Conservation (phyloP, 2,113 vertebrate genomes). For the Campylomormyrus numenius region DNA sequence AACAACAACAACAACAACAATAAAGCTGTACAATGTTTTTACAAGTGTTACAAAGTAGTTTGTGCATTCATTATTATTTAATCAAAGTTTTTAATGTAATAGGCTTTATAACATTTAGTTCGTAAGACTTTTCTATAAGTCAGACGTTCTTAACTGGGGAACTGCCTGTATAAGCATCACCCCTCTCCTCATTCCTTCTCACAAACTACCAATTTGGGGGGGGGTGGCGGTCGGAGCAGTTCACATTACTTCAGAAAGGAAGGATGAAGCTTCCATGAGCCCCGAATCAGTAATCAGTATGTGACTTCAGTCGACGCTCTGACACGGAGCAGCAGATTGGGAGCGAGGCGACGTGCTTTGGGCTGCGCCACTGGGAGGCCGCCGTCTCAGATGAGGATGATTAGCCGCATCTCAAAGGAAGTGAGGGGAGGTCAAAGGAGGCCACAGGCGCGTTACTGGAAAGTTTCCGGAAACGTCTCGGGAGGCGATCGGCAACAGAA, state of each 20-base stretch:
- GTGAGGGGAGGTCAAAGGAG: not conserved
- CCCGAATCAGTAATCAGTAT: not conserved
- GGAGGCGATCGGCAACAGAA: not conserved
- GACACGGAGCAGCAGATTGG: not conserved
- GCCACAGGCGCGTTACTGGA: not conserved
- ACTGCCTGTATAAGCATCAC: not conserved
- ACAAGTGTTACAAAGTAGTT: not conserved
- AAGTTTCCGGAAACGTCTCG: not conserved
- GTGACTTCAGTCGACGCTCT: not conserved
- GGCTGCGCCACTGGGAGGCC: not conserved
- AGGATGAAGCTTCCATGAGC: not conserved
- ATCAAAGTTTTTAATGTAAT: not conserved
- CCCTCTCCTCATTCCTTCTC: not conserved
- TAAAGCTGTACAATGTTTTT: not conserved
- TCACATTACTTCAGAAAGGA: not conserved
- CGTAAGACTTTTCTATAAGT: not conserved
- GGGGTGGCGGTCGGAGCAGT: not conserved
- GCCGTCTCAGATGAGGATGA: not conserved
- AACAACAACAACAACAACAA: not conserved
- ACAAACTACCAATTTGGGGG: not conserved
- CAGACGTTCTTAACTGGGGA: not conserved
- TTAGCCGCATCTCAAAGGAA: not conserved
- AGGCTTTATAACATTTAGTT: not conserved
- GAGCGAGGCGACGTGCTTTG: not conserved
- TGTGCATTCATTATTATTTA: not conserved